These are phyloP conservation scores for Isurus oxyrinchus DNA, from an alignment of 2,113 vertebrate genomes.

Conservation along the genomic window DNA sequence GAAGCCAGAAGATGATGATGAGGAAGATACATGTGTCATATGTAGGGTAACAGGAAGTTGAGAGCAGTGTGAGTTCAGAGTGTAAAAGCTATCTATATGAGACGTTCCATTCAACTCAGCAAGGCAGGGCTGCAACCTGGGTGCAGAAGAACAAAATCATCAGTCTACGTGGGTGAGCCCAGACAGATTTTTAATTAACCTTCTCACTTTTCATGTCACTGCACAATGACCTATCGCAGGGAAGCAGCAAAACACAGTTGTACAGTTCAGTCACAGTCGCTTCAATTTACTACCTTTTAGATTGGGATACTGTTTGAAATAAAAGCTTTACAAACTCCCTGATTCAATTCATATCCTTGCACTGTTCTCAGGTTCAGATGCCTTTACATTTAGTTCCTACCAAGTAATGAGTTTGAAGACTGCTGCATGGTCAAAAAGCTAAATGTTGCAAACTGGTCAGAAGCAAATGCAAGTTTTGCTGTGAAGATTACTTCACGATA, in stretches of 20 bases:
- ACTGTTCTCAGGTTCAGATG: not conserved
- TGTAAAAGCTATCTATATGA: not conserved
- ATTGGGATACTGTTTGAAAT: not conserved
- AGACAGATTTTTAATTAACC: constrained; percentile 15
- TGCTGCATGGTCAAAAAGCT: not conserved
- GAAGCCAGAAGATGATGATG: not conserved
- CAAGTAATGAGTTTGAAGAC: not conserved
- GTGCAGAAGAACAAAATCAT: not conserved
- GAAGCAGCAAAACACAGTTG: not conserved
- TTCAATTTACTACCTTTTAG: constrained; percentile 1
- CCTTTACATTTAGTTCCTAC: not conserved
- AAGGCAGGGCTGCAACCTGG: not conserved
- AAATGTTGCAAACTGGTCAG: not conserved
- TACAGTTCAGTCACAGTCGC: not conserved
- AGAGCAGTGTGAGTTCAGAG: not conserved
- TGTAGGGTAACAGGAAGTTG: not conserved
- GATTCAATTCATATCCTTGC: not conserved
- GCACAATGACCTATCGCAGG: not conserved
- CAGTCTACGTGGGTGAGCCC: not conserved
- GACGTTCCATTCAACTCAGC: not conserved
- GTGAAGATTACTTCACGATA: not conserved
- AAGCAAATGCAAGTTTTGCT: no score
- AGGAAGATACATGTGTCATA: not conserved
- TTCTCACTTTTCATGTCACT: not conserved
- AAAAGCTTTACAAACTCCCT: not conserved